Evolutionary conservation across 2,888 invertebrate genomes (phyloP).

Genomic region (Pegoplata infirma): DNA sequence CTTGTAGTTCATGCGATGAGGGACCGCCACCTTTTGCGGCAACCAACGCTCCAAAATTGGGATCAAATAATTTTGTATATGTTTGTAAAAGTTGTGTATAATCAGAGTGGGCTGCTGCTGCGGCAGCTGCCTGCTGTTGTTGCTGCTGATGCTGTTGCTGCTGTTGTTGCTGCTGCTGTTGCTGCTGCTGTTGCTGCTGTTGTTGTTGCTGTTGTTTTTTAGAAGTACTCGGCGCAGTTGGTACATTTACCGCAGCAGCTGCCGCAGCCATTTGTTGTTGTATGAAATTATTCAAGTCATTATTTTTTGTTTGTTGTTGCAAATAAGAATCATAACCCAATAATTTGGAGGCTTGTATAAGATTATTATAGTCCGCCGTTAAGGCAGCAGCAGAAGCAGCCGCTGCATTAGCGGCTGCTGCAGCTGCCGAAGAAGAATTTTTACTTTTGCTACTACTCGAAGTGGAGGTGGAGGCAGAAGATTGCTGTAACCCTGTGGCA

Average conservation of each 20-base stretch:
- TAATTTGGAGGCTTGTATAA: conserved; percentile 76
- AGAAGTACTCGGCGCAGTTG: conserved; percentile 65
- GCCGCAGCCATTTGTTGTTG: conserved; percentile 76
- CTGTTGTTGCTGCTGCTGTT: conserved; percentile 65
- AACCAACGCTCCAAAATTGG: conserved; percentile 71
- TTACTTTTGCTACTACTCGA: conserved; percentile 61
- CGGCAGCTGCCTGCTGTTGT: conserved; percentile 46
- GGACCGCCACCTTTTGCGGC: conserved; percentile 67
- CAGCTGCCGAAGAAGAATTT: conserved; percentile 62
- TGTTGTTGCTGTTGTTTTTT: conserved; percentile 61
- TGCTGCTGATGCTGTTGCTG: conserved; percentile 55
- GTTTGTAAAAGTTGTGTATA: conserved; percentile 76
- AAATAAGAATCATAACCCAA: conserved; percentile 77
- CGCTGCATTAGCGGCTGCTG: conserved; percentile 65
- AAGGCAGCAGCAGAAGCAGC: conserved; percentile 73
- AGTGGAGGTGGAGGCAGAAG: conserved; percentile 51
- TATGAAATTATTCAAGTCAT: conserved; percentile 74
- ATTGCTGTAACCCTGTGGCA: conserved; percentile 59
- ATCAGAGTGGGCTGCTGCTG: conserved; percentile 70
- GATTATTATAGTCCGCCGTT: conserved; percentile 75
- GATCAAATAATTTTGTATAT: conserved; percentile 76
- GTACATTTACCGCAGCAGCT: conserved; percentile 67
- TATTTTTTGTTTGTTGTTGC: conserved; percentile 74
- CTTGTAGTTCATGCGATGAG: conserved; percentile 73
- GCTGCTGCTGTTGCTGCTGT: conserved; percentile 61